Base-by-base conservation (phyloP, 2,797 vertebrate genomes). In the Protonibea diacanthus region DNA sequence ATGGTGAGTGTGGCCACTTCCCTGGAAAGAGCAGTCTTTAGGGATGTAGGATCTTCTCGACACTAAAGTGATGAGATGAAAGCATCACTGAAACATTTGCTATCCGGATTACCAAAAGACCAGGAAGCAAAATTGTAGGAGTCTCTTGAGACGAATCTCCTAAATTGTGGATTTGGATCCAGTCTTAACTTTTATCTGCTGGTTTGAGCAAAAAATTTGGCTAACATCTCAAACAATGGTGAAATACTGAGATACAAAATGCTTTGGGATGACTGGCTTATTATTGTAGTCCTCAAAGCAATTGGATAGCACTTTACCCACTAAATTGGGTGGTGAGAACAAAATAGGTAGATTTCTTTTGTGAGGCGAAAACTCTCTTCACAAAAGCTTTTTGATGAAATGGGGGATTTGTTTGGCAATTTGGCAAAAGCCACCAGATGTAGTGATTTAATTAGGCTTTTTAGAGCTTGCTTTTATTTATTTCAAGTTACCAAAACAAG, bases 1-100 rank as follows among this genome's bases (percentile, higher is more conserved):
- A 96, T 96, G 95, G 95, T 96, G 94, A 96, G 95, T 95, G 88
- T 82, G 77, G 75, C 77, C 72, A 71, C 13, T 59, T 78, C 80
- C 57, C 74, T 76, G n/a, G 49, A 58, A 82, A 72, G 72, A 83
- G 7, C 56, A 47, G 64, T 58, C 55, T 81, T 61, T 80, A 74
- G 86, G 73, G 76, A 84, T 58, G 21, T 66, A 29, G 66, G 82
- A 84, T 80, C 61, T 71, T 82, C 51, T 90, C 78, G 44, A 4
- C 49, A 23, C 63, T 77, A 60, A 81, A 58, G 42, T 75, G 81
- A 90, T 80, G 71, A 74, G 69, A 73, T 72, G 67, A 83, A 21
- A 82, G 42, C 83, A 89, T 89, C 86, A 73, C 76, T 86, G 68
- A 84, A 25, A 74, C 69, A 53, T 77, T 85, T 89, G 58, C 78